phyloP scores from a whole-genome alignment of 2,113 vertebrate species.

The Nicator chloris region DNA sequence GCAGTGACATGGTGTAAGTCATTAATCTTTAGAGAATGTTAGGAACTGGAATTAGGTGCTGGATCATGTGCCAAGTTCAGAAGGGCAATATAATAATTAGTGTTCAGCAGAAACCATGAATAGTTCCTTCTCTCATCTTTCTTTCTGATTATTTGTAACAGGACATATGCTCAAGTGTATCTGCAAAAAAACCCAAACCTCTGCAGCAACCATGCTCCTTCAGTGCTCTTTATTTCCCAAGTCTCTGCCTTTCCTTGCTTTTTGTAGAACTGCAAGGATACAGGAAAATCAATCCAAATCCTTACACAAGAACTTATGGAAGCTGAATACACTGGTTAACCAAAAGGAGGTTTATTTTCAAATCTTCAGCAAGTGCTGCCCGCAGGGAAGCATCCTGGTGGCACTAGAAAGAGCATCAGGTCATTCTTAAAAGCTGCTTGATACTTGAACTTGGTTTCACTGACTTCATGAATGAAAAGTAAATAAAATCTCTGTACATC shows the following conservation, averaged over 20 bases:
- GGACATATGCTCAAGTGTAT: background rate
- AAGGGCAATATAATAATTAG: background rate
- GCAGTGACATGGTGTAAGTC: background rate
- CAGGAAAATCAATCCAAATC: background rate
- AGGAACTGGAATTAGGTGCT: background rate
- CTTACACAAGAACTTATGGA: background rate
- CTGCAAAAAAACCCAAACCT: fast-evolving
- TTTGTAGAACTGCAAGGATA: background rate
- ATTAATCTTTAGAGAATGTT: background rate
- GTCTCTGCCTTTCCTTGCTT: background rate
- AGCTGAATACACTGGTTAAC: background rate
- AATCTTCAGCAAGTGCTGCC: background rate
- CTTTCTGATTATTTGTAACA: background rate
- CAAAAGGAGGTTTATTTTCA: background rate
- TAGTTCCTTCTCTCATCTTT: background rate
- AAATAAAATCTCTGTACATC: background rate
- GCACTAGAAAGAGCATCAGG: background rate
- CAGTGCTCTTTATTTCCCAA: background rate
- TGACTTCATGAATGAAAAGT: background rate
- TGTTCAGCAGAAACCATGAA: background rate
- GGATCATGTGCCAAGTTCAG: background rate
- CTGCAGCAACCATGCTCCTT: background rate
- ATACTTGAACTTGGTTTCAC: background rate
- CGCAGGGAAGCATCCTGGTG: background rate
- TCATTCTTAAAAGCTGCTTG: background rate